Evolutionary conservation across 2,797 vertebrate genomes (phyloP), one percentile per base, ranked within the genome.

Genomic region (Dendrocincla fuliginosa): DNA sequence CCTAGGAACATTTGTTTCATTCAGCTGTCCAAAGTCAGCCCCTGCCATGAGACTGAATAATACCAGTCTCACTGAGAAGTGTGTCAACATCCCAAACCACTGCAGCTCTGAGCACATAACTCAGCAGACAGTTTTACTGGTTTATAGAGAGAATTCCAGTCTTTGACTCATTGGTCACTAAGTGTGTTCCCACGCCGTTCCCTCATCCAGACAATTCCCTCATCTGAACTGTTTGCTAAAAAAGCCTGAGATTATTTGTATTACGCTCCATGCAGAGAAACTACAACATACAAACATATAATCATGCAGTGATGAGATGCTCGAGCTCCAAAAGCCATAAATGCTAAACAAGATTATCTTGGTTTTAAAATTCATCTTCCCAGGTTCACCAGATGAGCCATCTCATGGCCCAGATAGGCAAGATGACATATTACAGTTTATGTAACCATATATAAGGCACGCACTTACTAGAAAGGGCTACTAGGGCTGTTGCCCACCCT

Each of bases 131-230:
- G 81, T 87, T 75, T 89, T 85, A 89, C 89, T 53, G 75, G 89
- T 91, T 84, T 92, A 74, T 13, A 71, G 71, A 93, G 57, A 63
- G 82, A 92, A 97, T 89, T 94, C 73, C 84, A 93, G 87, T 74
- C 64, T 87, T 96, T 94, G 91, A 96, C 78, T 94, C 84, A 93
- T 20, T 65, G 47, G 57, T 57, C 86, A 57, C 33, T 71, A 74
- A 84, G 20, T 11, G 44, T 63, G 84, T 89, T 95, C 91, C 94
- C 94, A 92, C 27, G 8, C 91, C 8, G 2, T 59, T 93, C 77
- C 78, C 86, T 89, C 84, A 89, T 94, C 77, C 84, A 84, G 90
- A 79, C 59, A 87, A 87, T 46, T 95, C 80, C 41, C 77, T 77
- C 5, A 8, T 82, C 84, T 79, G 52, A 82, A 53, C 6, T 4